Conservation (phyloP, 1,140 invertebrate species). For the Neodiprion virginianus region DNA sequence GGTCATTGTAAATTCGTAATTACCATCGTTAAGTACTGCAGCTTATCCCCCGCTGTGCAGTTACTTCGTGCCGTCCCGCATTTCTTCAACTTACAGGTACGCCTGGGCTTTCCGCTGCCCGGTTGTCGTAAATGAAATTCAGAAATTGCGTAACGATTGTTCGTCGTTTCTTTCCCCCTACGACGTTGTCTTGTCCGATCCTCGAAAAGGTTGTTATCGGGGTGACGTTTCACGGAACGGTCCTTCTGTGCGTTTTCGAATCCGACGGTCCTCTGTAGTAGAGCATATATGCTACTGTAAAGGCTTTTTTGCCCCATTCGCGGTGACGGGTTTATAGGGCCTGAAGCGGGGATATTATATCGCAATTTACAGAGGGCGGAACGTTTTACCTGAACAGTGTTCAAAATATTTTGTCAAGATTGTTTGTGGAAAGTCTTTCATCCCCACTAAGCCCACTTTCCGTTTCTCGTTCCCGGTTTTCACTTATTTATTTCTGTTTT, state of each 20-base stretch:
- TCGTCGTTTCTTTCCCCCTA: no score
- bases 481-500: not conserved
- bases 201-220: no score
- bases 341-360: constrained; percentile 9
- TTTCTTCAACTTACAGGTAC: no score
- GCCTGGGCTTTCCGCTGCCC: no score
- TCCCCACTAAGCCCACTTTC: constrained; percentile 11
- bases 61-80: no score
- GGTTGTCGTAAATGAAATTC: no score
- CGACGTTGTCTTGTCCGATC: no score
- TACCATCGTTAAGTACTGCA: no score
- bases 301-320: not conserved
- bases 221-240: not conserved
- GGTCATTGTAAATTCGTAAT: no score
- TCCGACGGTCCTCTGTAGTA: not conserved
- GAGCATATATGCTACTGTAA: no score
- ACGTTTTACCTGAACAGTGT: constrained; percentile 26
- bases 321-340: not conserved
- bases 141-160: no score
- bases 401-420: constrained; percentile 36
- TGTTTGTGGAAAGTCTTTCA: constrained; percentile 27
- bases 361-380: constrained; percentile 9
- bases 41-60: no score
- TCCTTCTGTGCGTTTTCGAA: not conserved
- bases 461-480: not conserved